Percentiles rank a stretch among this genome's conserved stretches.
These are phyloP conservation scores for Caloenas nicobarica DNA, from an alignment of 2,113 vertebrate genomes.

Conservation along the genomic window DNA sequence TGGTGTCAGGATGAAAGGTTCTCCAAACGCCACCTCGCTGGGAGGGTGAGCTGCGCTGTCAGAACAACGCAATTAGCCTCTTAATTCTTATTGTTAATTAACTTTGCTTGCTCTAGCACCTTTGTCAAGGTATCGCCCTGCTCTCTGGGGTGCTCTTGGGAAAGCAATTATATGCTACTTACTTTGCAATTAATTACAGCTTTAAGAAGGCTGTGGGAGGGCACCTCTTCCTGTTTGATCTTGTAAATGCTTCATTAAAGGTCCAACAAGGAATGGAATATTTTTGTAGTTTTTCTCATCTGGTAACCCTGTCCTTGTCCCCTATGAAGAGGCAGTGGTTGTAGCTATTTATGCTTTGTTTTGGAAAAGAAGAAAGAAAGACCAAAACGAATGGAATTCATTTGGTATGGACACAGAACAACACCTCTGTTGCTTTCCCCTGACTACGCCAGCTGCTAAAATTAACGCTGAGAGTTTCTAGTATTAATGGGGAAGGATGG, in stretches of 20 bases:
- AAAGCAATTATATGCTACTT: slow-evolving; percentile 59
- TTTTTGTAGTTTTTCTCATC: not conserved
- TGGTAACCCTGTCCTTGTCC: not conserved
- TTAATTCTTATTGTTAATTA: slow-evolving; percentile 59
- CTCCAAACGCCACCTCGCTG: not conserved
- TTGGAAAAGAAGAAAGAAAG: not conserved
- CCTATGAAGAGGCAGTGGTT: not conserved
- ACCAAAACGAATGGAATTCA: not conserved
- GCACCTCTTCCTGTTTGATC: slow-evolving; percentile 31
- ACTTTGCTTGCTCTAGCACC: slow-evolving; percentile 32
- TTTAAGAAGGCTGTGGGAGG: slow-evolving; percentile 38
- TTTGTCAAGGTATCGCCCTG: slow-evolving; percentile 18
- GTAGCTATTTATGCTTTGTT: not conserved
- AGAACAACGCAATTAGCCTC: slow-evolving; percentile 46
- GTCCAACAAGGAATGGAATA: not conserved
- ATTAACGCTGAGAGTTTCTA: not conserved
- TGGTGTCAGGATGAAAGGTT: not conserved
- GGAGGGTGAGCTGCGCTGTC: not conserved
- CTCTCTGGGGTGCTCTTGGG: slow-evolving; percentile 50
- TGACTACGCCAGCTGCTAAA: not conserved
- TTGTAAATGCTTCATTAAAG: slow-evolving; percentile 50
- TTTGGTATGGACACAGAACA: not conserved
- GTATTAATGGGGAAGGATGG: not conserved
- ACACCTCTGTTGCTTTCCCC: not conserved
- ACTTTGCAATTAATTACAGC: slow-evolving; percentile 63